Evolutionary conservation across 2,113 vertebrate species (phyloP), one percentile per base, ranked within the genome.

Genomic region (Uria lomvia): DNA sequence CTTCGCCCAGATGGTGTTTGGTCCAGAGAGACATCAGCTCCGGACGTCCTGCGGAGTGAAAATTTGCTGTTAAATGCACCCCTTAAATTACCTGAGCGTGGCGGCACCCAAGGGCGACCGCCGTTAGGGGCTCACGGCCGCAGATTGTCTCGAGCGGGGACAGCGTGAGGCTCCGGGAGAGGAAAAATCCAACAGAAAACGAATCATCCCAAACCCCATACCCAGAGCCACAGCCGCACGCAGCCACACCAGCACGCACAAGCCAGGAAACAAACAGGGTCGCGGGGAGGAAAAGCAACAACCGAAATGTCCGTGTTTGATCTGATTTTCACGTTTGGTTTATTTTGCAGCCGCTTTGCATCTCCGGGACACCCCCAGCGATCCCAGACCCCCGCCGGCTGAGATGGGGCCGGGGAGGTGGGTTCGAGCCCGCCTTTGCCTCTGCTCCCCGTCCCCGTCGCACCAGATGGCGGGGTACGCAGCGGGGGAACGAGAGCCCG

Each of bases 51-150:
- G 22, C 34, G 9, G 23, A 34, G 27, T 21, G n/a, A 18, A 43
- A 62, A 43, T 62, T 30, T 11, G n/a, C 55, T n/a, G 60, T 18
- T 20, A 23, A 43, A 49, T 5, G 12, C 15, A 9, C 19, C 36
- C 27, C 42, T 34, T 7, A 23, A 36, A 10, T 15, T 4, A 42
- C 47, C 30, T 2, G n/a, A 26, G 34, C 1, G 2, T 4, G 27
- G n/a, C 9, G 3, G 16, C 7, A 2, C n/a, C 68, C 53, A 22
- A 15, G 60, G 89, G 59, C 0, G 2, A 12, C 53, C 0, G 1
- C 4, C 0, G 19, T 5, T 5, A 19, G 24, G 65, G 58, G 30
- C 34, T 50, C 42, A 1, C 7, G 3, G 17, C 76, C 29, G n/a
- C 83, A 38, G 18, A 4, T 49, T 3, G 32, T 12, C 76, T 4